Evolutionary conservation across 2,888 invertebrate genomes (phyloP).

Genomic region (Euplagia quadripunctaria): DNA sequence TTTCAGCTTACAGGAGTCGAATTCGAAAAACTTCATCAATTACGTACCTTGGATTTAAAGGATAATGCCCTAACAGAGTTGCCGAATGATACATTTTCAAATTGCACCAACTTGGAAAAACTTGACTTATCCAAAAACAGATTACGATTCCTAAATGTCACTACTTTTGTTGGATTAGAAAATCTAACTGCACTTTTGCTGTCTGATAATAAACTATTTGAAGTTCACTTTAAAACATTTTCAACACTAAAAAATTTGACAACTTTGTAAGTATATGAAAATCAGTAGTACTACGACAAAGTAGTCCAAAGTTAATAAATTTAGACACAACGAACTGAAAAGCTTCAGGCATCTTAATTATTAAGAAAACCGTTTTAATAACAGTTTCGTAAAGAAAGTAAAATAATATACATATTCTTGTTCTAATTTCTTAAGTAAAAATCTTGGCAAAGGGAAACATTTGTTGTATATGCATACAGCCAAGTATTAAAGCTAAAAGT

Average conservation of each 20-base stretch:
- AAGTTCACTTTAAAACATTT: constrained; percentile 89
- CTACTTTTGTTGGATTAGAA: constrained; percentile 88
- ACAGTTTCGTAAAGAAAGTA: too few species aligned
- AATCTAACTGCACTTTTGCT: constrained; percentile 90
- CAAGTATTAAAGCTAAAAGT: too few species aligned
- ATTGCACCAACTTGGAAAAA: constrained; percentile 88
- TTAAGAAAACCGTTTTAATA: too few species aligned
- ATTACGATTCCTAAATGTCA: constrained; percentile 88
- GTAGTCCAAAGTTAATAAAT: too few species aligned
- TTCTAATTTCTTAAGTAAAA: too few species aligned
- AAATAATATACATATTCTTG: too few species aligned
- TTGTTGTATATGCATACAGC: too few species aligned
- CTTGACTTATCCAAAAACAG: constrained; percentile 91
- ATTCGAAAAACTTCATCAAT: constrained; percentile 83
- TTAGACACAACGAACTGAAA: too few species aligned
- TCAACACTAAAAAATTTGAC: constrained; percentile 89
- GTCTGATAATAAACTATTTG: constrained; percentile 90
- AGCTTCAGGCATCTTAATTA: too few species aligned
- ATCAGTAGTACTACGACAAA: too few species aligned
- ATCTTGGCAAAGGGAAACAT: too few species aligned
- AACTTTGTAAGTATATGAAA: constrained; percentile 88
- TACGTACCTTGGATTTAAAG: constrained; percentile 90
- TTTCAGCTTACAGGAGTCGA: constrained; percentile 86
- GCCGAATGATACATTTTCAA: constrained; percentile 88
- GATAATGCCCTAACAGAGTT: constrained; percentile 88